Conservation (phyloP, 1,140 invertebrate species). For the Diachasma alloeum region DNA sequence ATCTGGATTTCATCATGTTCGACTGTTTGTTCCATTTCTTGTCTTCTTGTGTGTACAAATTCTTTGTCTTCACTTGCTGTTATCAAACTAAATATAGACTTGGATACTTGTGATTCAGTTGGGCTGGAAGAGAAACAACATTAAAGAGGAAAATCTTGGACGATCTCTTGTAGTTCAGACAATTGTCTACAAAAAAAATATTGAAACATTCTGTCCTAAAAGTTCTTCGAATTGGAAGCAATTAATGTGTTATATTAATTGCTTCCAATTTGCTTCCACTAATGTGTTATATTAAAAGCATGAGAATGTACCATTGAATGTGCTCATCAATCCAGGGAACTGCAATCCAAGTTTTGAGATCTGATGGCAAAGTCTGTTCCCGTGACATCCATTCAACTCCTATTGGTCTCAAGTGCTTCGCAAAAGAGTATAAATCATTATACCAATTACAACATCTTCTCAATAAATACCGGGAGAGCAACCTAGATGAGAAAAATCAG, state of each 20-base stretch:
- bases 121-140: slow-evolving; percentile 9
- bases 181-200: too few species aligned
- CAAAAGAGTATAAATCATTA: slow-evolving; percentile 54
- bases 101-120: slow-evolving; percentile 23
- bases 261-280: too few species aligned
- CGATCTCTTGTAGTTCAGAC: too few species aligned
- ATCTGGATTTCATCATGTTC: slow-evolving; percentile 7
- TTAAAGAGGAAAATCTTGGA: background rate
- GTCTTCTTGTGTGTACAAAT: background rate
- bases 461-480: background rate
- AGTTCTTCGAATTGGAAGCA: too few species aligned
- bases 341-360: slow-evolving; percentile 65
- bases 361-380: slow-evolving; percentile 58
- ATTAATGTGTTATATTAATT: too few species aligned
- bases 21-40: slow-evolving; percentile 1
- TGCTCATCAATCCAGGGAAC: slow-evolving; percentile 61
- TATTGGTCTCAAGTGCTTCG: slow-evolving; percentile 56
- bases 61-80: slow-evolving; percentile 8
- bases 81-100: slow-evolving; percentile 46
- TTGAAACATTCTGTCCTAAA: too few species aligned
- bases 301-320: slow-evolving; percentile 40
- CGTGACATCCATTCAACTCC: slow-evolving; percentile 65
- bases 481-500: background rate
- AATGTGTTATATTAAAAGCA: too few species aligned
- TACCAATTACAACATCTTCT: background rate